Evolutionary conservation across 2,888 invertebrate species (phyloP).

Genomic region (Drosophila diplacantha): DNA sequence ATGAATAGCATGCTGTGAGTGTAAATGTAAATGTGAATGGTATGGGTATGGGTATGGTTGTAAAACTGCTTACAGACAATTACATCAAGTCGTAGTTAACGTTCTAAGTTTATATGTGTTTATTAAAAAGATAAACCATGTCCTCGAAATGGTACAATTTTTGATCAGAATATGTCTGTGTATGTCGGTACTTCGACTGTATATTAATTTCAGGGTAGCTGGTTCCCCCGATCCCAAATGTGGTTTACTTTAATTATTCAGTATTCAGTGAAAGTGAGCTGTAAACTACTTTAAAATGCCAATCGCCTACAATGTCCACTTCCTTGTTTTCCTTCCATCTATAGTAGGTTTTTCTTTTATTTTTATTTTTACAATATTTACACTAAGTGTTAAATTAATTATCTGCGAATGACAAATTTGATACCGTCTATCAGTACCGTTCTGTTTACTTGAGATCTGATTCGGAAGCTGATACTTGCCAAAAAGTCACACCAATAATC

Average conservation of each 20-base stretch:
- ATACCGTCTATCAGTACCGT: conserved; percentile 24
- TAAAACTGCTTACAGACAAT: conserved; percentile 46
- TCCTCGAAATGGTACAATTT: conserved; percentile 40
- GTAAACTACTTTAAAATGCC: conserved; percentile 64
- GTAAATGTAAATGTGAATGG: conserved; percentile 12
- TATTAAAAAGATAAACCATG: conserved; percentile 51
- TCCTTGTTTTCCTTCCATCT: conserved; percentile 23
- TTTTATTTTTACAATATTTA: conserved; percentile 72
- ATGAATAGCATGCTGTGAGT: conserved; percentile 25
- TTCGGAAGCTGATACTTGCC: conserved; percentile 66
- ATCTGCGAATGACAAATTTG: conserved; percentile 29
- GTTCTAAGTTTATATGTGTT: conserved; percentile 41
- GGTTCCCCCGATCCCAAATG: conserved; percentile 26
- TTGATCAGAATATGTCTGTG: conserved; percentile 33
- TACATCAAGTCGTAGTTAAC: conserved; percentile 52
- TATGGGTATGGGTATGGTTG: conserved; percentile 28
- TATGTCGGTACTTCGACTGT: conserved; percentile 25
- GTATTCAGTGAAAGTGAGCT: conserved; percentile 44
- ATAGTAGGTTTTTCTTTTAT: conserved; percentile 26
- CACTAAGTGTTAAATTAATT: conserved; percentile 64
- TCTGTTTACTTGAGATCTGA: conserved; percentile 64
- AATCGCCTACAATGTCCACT: conserved; percentile 39
- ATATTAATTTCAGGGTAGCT: conserved; percentile 26
- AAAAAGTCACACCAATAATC: conserved; percentile 59
- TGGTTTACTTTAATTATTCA: conserved; percentile 32